A percentile compares a stretch with the other conserved stretches of the same genome.
phyloP scores from a whole-genome alignment of 1,140 invertebrate species.

The Ceratina japonica region DNA sequence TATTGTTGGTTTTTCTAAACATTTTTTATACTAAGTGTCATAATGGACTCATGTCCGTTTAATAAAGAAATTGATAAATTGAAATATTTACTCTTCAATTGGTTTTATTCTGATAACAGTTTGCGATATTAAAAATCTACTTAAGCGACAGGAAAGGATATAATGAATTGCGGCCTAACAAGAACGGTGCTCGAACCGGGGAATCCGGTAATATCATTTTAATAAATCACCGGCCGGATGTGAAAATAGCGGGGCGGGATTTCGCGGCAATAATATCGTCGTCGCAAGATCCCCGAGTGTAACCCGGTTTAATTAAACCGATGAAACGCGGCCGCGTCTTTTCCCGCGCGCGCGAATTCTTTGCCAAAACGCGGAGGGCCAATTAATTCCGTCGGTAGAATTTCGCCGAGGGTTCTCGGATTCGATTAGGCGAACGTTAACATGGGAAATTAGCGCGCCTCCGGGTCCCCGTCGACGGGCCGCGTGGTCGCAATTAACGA shows the following conservation, averaged over 20 bases:
- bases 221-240: conserved; percentile 20
- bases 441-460: neutral
- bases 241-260: conserved; percentile 12
- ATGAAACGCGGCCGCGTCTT: conserved; percentile 17
- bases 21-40: too few relatives aligned
- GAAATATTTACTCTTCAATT: too few relatives aligned
- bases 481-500: conserved; percentile 8
- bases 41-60: too few relatives aligned
- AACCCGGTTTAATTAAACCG: conserved; percentile 32
- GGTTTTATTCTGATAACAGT: too few relatives aligned
- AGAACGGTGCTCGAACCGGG: neutral
- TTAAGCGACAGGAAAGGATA: too few relatives aligned
- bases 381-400: conserved; percentile 17
- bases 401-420: neutral
- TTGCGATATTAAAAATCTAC: too few relatives aligned
- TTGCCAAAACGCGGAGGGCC: conserved; percentile 11
- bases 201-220: neutral
- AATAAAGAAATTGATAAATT: too few relatives aligned
- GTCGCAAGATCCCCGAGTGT: neutral
- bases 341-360: conserved; percentile 3
- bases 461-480: too few relatives aligned
- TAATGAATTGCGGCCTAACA: too few relatives aligned
- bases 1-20: too few relatives aligned
- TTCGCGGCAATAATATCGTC: conserved; percentile 29
- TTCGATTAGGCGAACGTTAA: conserved; percentile 9